Conservation (phyloP, 2,113 vertebrate species). For the Ctenomys sociabilis region DNA sequence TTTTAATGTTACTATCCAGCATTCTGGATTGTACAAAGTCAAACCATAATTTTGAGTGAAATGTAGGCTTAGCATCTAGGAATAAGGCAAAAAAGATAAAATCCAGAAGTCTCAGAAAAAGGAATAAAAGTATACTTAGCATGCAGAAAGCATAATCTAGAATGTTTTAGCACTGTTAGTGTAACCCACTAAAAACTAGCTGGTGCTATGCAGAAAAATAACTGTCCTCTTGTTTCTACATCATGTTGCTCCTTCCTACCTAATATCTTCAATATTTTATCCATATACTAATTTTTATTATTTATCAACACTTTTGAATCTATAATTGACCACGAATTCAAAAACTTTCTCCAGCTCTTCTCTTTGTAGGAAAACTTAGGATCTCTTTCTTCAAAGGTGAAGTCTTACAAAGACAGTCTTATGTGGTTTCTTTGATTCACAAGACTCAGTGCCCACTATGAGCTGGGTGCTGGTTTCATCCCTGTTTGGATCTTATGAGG, state of each 20-base stretch:
- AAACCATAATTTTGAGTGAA: slow-evolving; percentile 57
- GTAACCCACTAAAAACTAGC: not conserved
- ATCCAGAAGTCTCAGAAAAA: not conserved
- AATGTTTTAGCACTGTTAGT: not conserved
- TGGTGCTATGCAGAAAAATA: not conserved
- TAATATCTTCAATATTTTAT: not conserved
- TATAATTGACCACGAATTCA: not conserved
- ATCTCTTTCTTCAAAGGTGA: not conserved
- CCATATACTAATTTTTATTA: slow-evolving; percentile 3
- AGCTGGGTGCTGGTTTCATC: not conserved
- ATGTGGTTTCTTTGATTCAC: not conserved
- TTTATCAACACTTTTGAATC: not conserved
- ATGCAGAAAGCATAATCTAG: not conserved
- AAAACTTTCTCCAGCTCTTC: not conserved
- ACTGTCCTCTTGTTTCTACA: not conserved
- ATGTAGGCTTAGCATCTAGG: slow-evolving; percentile 13
- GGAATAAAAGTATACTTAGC: not conserved
- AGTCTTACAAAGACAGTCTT: not conserved
- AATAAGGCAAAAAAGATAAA: not conserved
- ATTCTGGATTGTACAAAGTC: not conserved
- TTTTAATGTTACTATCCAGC: slow-evolving; percentile 39
- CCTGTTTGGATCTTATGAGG: not conserved
- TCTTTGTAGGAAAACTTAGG: not conserved
- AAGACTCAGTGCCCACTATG: not conserved
- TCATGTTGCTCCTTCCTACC: not conserved